A percentile compares a stretch with the other conserved stretches of the same genome.
Conservation (phyloP, 2,797 vertebrate species). For the Propithecus perrieri region DNA sequence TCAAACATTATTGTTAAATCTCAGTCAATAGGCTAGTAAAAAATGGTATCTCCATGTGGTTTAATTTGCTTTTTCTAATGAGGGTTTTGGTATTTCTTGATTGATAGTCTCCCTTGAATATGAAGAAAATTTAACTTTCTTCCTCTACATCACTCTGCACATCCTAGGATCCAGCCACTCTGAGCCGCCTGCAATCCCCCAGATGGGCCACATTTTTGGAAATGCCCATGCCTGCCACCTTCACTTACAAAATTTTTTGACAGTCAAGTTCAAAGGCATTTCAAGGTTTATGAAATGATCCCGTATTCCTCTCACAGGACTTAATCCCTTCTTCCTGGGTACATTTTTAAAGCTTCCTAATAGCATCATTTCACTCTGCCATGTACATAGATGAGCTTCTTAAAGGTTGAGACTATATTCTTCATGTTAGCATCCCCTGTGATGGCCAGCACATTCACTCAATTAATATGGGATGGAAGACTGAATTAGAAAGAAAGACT, state of each 20-base stretch:
- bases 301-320: neutral
- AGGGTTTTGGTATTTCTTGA: neutral
- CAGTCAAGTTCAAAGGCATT: conserved; percentile 34
- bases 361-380: neutral
- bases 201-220: neutral
- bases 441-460: neutral
- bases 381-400: neutral
- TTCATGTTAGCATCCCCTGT: neutral
- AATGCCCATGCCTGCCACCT: neutral
- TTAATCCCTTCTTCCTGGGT: neutral
- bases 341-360: neutral
- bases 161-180: neutral
- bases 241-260: neutral
- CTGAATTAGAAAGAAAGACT: neutral
- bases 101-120: neutral
- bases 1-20: neutral
- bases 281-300: neutral
- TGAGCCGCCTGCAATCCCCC: neutral
- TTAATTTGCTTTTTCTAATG: conserved; percentile 1
- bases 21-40: neutral
- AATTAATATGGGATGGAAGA: neutral
- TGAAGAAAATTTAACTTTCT: neutral
- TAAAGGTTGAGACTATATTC: neutral
- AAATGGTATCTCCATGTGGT: neutral
- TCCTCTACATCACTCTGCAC: neutral